These are phyloP conservation scores for Drosophila sproati DNA, from an alignment of 1,140 invertebrate genomes.

Conservation along the genomic window DNA sequence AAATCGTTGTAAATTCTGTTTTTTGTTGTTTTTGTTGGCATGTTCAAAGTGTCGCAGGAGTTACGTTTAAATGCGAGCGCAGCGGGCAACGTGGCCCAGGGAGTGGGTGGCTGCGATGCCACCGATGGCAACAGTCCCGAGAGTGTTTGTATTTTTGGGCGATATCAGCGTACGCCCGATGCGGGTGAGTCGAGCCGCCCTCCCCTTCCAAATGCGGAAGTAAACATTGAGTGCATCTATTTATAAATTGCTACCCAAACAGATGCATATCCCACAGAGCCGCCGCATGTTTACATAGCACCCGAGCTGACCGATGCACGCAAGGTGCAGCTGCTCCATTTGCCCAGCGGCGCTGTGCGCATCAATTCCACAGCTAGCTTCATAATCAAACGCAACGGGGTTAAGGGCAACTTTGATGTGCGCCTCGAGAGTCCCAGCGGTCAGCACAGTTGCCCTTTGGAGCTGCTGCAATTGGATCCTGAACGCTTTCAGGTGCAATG, in stretches of 20 bases:
- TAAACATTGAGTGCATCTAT: conserved; percentile 59
- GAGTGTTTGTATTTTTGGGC: conserved; percentile 75
- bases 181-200: conserved; percentile 65
- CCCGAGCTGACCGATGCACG: conserved; percentile 77
- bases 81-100: conserved; percentile 10
- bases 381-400: conserved; percentile 75
- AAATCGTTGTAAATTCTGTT: neutral
- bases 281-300: conserved; percentile 68
- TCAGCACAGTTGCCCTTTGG: conserved; percentile 46
- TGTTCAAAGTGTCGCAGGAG: conserved; percentile 83
- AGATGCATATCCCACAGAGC: conserved; percentile 79
- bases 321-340: conserved; percentile 75
- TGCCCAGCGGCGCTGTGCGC: conserved; percentile 74
- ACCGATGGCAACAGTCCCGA: conserved; percentile 51
- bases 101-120: conserved; percentile 28
- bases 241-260: conserved; percentile 37
- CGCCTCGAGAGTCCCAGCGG: conserved; percentile 73
- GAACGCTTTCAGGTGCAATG: conserved; percentile 93
- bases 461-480: conserved; percentile 88
- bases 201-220: conserved; percentile 51
- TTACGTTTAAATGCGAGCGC: conserved; percentile 73
- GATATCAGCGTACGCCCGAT: conserved; percentile 82
- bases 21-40: conserved; percentile 28
- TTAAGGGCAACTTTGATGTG: conserved; percentile 81
- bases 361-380: conserved; percentile 64